Conservation (phyloP, 2,888 invertebrate species). For the Macrophya alboannulata region DNA sequence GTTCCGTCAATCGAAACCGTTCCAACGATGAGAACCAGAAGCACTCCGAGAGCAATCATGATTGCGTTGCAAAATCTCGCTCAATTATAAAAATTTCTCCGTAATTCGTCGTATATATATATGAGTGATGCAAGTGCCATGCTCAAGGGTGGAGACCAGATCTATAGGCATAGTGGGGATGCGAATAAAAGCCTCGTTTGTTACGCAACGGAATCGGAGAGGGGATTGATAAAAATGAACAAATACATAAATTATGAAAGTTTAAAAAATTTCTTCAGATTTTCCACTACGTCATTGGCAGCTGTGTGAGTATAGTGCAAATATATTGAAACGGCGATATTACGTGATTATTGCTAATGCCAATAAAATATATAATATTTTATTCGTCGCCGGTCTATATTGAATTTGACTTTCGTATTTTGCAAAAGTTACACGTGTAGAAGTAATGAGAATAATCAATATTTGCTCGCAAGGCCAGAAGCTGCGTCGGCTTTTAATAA, state of each 20-base stretch:
- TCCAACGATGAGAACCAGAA: not conserved
- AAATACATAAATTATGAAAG: not conserved
- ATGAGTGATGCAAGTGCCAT: not conserved
- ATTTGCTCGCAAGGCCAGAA: not conserved
- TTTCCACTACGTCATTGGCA: too few species aligned
- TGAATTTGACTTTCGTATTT: not conserved
- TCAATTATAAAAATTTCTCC: not conserved
- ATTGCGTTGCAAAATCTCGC: not conserved
- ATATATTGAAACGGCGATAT: too few species aligned
- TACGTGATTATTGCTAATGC: too few species aligned
- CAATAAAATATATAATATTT: too few species aligned
- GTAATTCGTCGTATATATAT: not conserved
- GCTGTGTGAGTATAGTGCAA: too few species aligned
- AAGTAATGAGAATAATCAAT: not conserved
- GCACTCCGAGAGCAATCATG: not conserved
- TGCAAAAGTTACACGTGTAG: not conserved
- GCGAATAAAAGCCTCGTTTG: not conserved
- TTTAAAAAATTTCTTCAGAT: too few species aligned
- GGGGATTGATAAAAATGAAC: not conserved
- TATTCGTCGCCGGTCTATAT: too few species aligned
- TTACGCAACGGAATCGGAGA: not conserved
- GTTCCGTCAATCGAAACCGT: not conserved
- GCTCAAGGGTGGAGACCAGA: not conserved
- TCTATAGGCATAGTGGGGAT: not conserved
- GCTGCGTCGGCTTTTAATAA: too few species aligned